Evolutionary conservation across 2,113 vertebrate species (phyloP).

Genomic region (Lipophrys pholis): DNA sequence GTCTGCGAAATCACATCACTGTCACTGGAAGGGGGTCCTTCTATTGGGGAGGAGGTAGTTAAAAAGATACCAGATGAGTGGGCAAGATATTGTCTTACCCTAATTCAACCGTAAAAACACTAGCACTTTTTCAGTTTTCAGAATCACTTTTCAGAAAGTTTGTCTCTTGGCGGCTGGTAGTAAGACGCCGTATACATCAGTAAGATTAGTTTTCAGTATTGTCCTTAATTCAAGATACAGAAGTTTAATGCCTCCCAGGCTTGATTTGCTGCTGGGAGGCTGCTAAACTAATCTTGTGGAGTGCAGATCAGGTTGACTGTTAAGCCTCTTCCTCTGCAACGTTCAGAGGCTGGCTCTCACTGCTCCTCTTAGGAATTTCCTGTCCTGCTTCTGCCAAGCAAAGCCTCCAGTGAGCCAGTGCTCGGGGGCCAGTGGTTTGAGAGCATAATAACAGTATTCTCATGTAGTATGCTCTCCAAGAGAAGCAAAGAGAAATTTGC

Average conservation of each 20-base stretch:
- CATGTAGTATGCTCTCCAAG: constrained; percentile 1
- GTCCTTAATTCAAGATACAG: background rate
- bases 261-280: constrained; percentile 9
- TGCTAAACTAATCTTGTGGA: constrained; percentile 27
- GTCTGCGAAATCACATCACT: constrained; percentile 79
- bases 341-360: constrained; percentile 17
- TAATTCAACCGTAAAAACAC: constrained; percentile 65
- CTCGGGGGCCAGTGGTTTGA: background rate
- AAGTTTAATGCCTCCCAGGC: background rate
- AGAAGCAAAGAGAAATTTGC: constrained; percentile 1
- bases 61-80: constrained; percentile 78
- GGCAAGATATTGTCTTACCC: constrained; percentile 53
- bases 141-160: background rate
- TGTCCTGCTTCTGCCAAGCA: constrained; percentile 46
- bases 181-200: background rate
- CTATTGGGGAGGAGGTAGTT: constrained; percentile 71
- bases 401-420: constrained; percentile 18
- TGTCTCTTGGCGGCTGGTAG: background rate
- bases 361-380: constrained; percentile 58
- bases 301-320: constrained; percentile 4
- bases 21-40: constrained; percentile 70
- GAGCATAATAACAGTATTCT: constrained; percentile 7
- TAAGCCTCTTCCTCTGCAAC: constrained; percentile 16
- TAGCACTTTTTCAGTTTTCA: constrained; percentile 41
- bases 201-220: background rate